phyloP scores from a whole-genome alignment of 2,888 invertebrate genomes.

The Scrobipalpa atriplicella region DNA sequence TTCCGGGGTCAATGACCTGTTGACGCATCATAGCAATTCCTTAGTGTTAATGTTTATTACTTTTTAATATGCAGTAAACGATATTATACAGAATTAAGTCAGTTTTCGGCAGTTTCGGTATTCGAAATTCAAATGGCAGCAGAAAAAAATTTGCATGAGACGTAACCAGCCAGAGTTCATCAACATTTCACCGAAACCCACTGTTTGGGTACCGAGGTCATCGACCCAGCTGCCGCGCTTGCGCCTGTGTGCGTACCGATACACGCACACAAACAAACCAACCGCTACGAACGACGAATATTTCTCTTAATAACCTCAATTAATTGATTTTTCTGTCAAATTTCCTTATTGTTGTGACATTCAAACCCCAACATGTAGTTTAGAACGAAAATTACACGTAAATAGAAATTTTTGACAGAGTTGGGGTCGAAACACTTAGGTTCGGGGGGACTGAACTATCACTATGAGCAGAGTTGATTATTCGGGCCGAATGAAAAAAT shows the following conservation, averaged over 20 bases:
- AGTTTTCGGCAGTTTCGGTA: constrained; percentile 6
- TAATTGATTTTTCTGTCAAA: background rate
- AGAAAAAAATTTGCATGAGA: constrained; percentile 62
- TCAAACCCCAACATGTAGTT: constrained; percentile 31
- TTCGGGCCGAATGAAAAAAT: constrained; percentile 76
- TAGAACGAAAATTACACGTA: constrained; percentile 46
- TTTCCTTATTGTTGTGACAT: constrained; percentile 18
- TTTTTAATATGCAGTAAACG: background rate
- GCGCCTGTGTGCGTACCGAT: constrained; percentile 69
- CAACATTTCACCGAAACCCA: constrained; percentile 82
- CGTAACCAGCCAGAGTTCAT: constrained; percentile 75
- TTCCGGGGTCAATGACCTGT: constrained; percentile 71
- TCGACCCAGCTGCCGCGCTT: constrained; percentile 71
- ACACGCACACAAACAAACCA: constrained; percentile 60
- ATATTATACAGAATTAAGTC: background rate
- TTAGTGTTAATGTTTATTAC: background rate
- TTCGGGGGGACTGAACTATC: constrained; percentile 76
- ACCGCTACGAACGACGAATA: constrained; percentile 56
- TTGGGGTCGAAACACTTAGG: constrained; percentile 39
- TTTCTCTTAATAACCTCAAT: constrained; percentile 66
- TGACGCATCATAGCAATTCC: constrained; percentile 44
- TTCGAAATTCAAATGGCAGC: constrained; percentile 27
- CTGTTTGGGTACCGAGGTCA: constrained; percentile 81
- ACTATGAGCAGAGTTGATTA: constrained; percentile 79
- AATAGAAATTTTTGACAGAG: constrained; percentile 47